Base-by-base conservation (phyloP, 2,888 invertebrate species). In the Cerastoderma edule region DNA sequence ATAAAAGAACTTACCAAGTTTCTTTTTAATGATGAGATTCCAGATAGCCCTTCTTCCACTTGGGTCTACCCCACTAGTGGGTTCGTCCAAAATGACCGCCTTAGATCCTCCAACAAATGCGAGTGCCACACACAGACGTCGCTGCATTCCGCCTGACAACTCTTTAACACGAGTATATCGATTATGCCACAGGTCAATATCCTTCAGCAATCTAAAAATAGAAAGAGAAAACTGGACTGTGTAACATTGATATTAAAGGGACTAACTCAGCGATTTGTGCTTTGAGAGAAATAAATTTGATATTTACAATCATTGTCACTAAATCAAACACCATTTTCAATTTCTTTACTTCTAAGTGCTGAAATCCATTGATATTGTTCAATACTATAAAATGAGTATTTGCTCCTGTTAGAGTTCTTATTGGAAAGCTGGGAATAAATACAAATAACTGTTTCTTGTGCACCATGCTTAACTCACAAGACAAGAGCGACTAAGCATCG, bases 71-170 rank as follows among this genome's bases (percentile, higher is more conserved):
- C 92, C 92, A 77, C 89, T 90, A 4, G 92, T 92, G 10, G 92
- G 92, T 72, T 93, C 93, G 82, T 93, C 93, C 57, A 93, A 85
- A 44, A 93, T 90, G 46, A 93, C 88, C 2, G 91, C 88, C 73
- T 89, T 87, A 3, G 93, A 93, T 1, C 91, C 92, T 6, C 93
- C 93, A 35, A 93, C 89, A 83, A 93, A 93, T 3, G 93, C 93
- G 53, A 93, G 83, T 1, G 92, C 93, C 24, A 93, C 92, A 82
- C 92, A 93, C 2, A 93, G 86, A 22, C 93, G 85, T n/a, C 93
- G 83, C 77, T 91, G 88, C 90, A 93, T 91, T 0, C 93, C 93
- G 5, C 93, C 93, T 1, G 93, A 93, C 46, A 93, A 79, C 28
- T 92, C 78, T 13, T 83, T 84, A 0, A 89, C 92, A 16, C 84